These are phyloP conservation scores for Ferrisia virgata DNA, from an alignment of 2,888 invertebrate genomes.

Conservation along the genomic window DNA sequence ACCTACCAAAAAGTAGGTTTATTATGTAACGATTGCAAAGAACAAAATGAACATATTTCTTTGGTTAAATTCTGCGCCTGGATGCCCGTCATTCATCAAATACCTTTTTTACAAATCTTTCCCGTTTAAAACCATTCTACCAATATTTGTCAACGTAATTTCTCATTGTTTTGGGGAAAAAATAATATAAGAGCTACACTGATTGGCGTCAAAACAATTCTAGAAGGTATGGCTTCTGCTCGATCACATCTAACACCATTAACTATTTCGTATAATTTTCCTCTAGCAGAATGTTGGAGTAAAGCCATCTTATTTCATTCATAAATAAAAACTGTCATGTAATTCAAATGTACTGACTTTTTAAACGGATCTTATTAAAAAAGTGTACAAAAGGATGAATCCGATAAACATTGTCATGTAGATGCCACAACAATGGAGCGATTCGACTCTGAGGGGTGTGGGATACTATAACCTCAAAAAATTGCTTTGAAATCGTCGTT, in stretches of 20 bases:
- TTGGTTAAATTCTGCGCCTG: not conserved
- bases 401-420: too few species aligned
- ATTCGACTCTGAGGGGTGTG: too few species aligned
- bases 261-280: not conserved
- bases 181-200: not conserved
- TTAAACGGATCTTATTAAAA: too few species aligned
- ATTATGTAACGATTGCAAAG: not conserved
- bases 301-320: too few species aligned
- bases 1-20: not conserved
- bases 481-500: too few species aligned
- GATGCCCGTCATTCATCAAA: not conserved
- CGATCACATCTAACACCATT: not conserved
- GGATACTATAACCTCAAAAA: too few species aligned
- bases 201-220: not conserved
- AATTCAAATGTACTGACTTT: too few species aligned
- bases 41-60: not conserved
- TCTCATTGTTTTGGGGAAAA: not conserved
- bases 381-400: too few species aligned
- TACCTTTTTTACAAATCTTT: not conserved
- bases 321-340: too few species aligned
- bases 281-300: not conserved
- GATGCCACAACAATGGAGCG: too few species aligned
- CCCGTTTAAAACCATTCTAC: not conserved
- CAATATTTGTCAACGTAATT: not conserved
- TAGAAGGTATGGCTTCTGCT: not conserved